Evolutionary conservation across 2,888 invertebrate species (phyloP).

Genomic region (Oxycera nigricornis): DNA sequence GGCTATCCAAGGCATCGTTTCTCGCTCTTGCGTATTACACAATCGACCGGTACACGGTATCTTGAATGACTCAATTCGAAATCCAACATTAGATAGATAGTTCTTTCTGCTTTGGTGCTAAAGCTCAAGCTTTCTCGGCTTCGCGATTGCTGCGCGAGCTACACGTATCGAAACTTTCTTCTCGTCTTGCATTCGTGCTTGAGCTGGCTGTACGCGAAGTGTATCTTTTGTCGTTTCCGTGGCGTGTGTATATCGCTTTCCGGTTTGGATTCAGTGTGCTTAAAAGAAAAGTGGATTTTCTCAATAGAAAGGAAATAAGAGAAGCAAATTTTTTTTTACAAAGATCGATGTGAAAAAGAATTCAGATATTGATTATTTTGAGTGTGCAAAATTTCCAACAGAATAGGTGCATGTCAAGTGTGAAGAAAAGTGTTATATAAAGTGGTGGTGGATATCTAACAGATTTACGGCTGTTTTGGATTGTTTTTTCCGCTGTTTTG

Average conservation of each 20-base stretch:
- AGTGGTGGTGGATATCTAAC: neutral
- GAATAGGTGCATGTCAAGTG: neutral
- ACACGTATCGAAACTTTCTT: neutral
- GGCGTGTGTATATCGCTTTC: neutral
- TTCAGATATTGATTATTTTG: neutral
- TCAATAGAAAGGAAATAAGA: neutral
- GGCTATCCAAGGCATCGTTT: neutral
- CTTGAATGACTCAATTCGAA: conserved; percentile 10
- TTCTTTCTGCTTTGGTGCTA: neutral
- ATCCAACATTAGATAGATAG: neutral
- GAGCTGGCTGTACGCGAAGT: conserved; percentile 18
- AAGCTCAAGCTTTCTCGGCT: conserved; percentile 1
- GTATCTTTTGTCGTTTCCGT: conserved; percentile 12
- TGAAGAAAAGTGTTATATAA: conserved; percentile 6
- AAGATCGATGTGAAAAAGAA: neutral
- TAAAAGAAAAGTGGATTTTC: conserved; percentile 14
- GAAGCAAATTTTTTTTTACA: neutral
- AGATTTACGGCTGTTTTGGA: neutral
- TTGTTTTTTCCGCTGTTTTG: neutral
- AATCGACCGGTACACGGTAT: neutral
- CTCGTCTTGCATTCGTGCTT: conserved; percentile 27
- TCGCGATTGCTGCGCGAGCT: neutral
- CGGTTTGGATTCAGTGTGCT: conserved; percentile 26
- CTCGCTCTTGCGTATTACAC: conserved; percentile 1
- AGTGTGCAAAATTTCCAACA: neutral